phyloP scores from a whole-genome alignment of 1,140 invertebrate genomes.

The Xylocopa sonorina region DNA sequence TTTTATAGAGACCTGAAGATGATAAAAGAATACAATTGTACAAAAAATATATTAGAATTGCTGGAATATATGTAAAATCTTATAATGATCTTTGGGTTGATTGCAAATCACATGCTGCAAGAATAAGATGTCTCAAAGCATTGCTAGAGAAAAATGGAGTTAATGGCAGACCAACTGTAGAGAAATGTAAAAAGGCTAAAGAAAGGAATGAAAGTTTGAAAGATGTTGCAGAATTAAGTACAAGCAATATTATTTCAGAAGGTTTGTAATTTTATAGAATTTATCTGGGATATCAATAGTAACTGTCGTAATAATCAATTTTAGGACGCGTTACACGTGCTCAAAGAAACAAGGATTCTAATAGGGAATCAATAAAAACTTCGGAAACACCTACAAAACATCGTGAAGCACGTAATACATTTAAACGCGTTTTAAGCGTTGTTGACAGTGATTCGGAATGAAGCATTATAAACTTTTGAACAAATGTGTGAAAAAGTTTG shows the following conservation, averaged over 20 bases:
- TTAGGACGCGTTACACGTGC: slow-evolving; percentile 74
- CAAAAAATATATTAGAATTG: slow-evolving; percentile 71
- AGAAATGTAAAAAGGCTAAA: slow-evolving; percentile 75
- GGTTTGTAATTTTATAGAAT: slow-evolving; percentile 59
- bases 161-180: slow-evolving; percentile 68
- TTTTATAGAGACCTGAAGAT: slow-evolving; percentile 44
- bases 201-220: slow-evolving; percentile 63
- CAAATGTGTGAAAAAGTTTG: background rate
- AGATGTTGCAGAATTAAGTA: slow-evolving; percentile 71
- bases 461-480: slow-evolving; percentile 11
- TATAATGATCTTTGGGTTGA: slow-evolving; percentile 71
- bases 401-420: slow-evolving; percentile 60
- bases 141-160: slow-evolving; percentile 74
- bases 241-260: slow-evolving; percentile 72
- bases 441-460: slow-evolving; percentile 77
- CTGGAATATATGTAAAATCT: slow-evolving; percentile 72
- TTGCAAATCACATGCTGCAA: slow-evolving; percentile 70
- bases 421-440: slow-evolving; percentile 69
- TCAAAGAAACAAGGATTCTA: slow-evolving; percentile 51
- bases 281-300: background rate
- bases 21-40: slow-evolving; percentile 65
- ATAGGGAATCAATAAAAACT: slow-evolving; percentile 37
- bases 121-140: slow-evolving; percentile 66
- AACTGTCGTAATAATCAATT: slow-evolving; percentile 6
- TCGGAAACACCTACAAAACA: slow-evolving; percentile 48